Conservation (phyloP, 2,113 vertebrate species). For the Antechinus flavipes region DNA sequence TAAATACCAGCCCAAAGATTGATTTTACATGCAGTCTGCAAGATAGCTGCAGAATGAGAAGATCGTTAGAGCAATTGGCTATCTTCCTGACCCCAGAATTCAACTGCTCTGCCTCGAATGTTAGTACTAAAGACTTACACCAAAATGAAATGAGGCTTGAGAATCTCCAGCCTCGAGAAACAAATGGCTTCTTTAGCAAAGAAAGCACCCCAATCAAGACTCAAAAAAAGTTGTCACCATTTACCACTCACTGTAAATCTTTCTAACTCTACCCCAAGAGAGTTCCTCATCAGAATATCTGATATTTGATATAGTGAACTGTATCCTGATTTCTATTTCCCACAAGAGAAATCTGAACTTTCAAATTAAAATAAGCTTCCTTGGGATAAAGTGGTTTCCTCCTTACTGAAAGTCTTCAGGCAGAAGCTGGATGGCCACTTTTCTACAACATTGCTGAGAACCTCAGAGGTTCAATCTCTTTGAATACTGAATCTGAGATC, state of each 20-base stretch:
- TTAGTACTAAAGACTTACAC: background rate
- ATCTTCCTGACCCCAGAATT: background rate
- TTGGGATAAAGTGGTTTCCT: background rate
- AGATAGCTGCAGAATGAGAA: background rate
- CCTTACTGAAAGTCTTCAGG: background rate
- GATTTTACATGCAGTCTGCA: background rate
- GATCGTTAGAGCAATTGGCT: background rate
- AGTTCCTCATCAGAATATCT: background rate
- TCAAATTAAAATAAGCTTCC: background rate
- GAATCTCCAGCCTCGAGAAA: background rate
- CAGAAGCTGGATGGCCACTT: background rate
- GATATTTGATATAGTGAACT: background rate
- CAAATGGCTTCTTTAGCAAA: background rate
- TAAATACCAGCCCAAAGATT: background rate
- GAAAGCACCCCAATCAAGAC: background rate
- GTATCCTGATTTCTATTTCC: conserved; percentile 1
- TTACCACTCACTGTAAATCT: background rate
- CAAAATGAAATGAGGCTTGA: background rate
- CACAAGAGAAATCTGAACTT: background rate
- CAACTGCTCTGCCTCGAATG: background rate
- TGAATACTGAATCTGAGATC: background rate
- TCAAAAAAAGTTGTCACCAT: background rate
- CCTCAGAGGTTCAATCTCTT: background rate
- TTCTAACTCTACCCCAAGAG: background rate
- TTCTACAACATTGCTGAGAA: background rate